Evolutionary conservation across 2,797 vertebrate species (phyloP).

Genomic region (Capromys pilorides): DNA sequence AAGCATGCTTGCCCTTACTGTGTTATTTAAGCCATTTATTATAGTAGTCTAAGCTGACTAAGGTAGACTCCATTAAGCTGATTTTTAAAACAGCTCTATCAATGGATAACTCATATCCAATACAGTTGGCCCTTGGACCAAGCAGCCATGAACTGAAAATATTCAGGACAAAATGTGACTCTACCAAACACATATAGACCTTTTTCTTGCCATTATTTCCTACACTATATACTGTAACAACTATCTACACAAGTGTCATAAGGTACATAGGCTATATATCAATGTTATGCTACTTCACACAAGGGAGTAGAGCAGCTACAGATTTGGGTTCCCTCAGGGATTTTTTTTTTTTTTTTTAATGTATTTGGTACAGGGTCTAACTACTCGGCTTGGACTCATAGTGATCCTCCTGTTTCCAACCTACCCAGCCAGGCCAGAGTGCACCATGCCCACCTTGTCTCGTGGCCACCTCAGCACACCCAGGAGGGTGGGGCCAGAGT

Average conservation of each 20-base stretch:
- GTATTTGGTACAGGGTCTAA: too few relatives aligned
- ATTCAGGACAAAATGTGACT: background rate
- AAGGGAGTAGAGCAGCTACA: background rate
- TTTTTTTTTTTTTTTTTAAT: background rate
- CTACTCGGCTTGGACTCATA: too few relatives aligned
- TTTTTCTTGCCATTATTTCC: background rate
- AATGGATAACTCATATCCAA: background rate
- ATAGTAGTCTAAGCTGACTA: background rate
- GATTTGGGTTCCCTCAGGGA: background rate
- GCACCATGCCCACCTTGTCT: too few relatives aligned
- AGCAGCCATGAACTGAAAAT: background rate
- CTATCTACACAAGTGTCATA: background rate
- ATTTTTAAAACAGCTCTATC: conserved; percentile 1
- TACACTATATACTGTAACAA: background rate
- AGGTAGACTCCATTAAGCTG: background rate
- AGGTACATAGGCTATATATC: background rate
- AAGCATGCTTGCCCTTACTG: background rate
- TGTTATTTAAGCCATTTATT: background rate
- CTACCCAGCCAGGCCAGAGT: too few relatives aligned
- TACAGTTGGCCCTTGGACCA: background rate
- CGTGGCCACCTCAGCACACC: too few relatives aligned
- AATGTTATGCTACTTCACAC: background rate
- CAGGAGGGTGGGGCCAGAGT: too few relatives aligned
- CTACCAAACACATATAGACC: background rate
- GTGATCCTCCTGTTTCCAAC: too few relatives aligned